Base-by-base conservation (phyloP, 2,113 vertebrate species). In the Larimichthys polyactis region DNA sequence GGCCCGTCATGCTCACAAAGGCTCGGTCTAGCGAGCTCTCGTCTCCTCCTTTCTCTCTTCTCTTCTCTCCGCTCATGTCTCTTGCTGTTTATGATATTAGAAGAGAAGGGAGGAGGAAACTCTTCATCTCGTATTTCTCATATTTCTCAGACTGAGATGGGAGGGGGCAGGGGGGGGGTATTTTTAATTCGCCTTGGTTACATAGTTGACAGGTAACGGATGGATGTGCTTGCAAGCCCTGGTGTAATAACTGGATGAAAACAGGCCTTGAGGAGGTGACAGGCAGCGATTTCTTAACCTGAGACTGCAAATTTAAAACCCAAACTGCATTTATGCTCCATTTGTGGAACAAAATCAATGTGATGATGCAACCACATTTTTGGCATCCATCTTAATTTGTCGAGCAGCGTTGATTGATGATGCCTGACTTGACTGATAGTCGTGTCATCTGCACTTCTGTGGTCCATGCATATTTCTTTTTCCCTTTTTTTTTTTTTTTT, bases 1-100 rank as follows among this genome's bases (percentile, higher is more conserved):
- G 89, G 67, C 87, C 84, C 74, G 62, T 87, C 84, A 67, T 48
- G 78, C 86, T 91, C 81, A 86, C 82, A 89, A 85, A 93, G 80
- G 64, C 85, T 90, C 79, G 64, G 86, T 80, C 86, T 82, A 81
- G 83, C 74, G 54, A 82, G 81, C 84, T 59, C 82, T 67, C 11
- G 44, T 77, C 60, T 74, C 79, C 55, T 73, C 70, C 75, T 74
- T 76, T 51, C 70, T 65, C 75, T 73, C 71, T 48, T 59, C 72
- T 40, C 60, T 76, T 54, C 65, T 71, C 75, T 71, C 62, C 43
- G 46, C 60, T 29, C 24, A 17, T 63, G 76, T 84, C 83, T 82
- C 44, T 40, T 79, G 73, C 76, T 76, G 80, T 85, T 89, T 75
- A 77, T 71, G 76, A 87, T 88, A 86, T 82, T 72, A 75, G 81